These are phyloP conservation scores for Nasua narica DNA, from an alignment of 2,797 vertebrate genomes.

Conservation along the genomic window DNA sequence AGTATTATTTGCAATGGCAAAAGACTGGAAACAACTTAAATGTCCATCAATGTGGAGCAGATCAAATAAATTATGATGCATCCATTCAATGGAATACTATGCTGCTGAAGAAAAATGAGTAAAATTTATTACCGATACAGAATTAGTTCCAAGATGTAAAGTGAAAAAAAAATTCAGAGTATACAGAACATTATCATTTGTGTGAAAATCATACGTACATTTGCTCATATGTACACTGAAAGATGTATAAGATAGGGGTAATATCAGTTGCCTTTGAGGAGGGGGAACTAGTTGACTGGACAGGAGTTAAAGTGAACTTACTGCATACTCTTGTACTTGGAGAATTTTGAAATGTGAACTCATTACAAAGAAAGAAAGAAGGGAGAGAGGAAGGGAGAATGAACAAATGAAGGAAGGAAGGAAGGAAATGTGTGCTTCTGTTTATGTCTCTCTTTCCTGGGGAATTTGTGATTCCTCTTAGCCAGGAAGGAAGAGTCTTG, in stretches of 20 bases:
- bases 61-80: not conserved
- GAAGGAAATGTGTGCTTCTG: not conserved
- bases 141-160: constrained; percentile 1
- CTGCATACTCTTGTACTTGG: not conserved
- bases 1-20: not conserved
- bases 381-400: not conserved
- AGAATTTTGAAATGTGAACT: constrained; percentile 13
- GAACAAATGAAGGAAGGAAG: not conserved
- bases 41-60: not conserved
- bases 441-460: not conserved
- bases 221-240: not conserved
- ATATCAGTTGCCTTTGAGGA: not conserved
- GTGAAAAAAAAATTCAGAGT: not conserved
- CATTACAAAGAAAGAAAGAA: not conserved
- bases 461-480: not conserved
- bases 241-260: not conserved
- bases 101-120: not conserved
- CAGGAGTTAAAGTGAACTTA: not conserved
- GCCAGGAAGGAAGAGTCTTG: not conserved
- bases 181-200: not conserved
- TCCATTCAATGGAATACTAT: not conserved
- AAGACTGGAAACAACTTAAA: not conserved
- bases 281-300: not conserved
- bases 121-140: not conserved
- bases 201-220: not conserved